Evolutionary conservation across 2,888 invertebrate species (phyloP), one percentile per base, ranked within the genome.

Genomic region (Coecobrya sp.): DNA sequence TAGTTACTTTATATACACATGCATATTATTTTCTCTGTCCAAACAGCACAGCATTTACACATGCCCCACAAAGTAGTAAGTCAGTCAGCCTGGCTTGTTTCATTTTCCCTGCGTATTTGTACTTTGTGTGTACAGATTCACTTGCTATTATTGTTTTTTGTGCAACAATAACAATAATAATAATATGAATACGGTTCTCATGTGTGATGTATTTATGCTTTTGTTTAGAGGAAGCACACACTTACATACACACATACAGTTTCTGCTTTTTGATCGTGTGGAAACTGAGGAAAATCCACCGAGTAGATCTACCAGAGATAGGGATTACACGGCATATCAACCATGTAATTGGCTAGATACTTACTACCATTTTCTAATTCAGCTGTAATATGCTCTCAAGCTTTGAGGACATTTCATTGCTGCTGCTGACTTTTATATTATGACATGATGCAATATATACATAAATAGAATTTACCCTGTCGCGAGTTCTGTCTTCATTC

Each of bases 301-400:
- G 79, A 88, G 81, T 88, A 88, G 88, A 89, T 82, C 55, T 81
- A 88, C 79, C 79, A 68, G 82, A 89, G 70, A 68, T 89, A 36
- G 89, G 88, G 89, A 89, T 89, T 89, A 89, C 89, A 89, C 89
- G 89, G 89, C 82, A 89, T 89, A 89, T 89, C 89, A 89, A 89
- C 89, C 89, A 70, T 89, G 89, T 89, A 89, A 89, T 89, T 89
- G 89, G 82, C 82, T 89, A 89, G 89, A 89, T 89, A 89, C 89
- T 89, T 89, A 70, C 82, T 88, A 87, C 73, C 76, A 76, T 76
- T 87, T 87, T 88, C 88, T 88, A 88, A 88, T 88, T 79, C 88
- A 19, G 45, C 81, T 45, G 27, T 49, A 87, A 59, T 59, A 76
- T 45, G 62, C 25, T 65, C 22, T 13, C 7, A 30, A 62, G 76